A percentile compares a stretch with the other conserved stretches of the same genome.
These are phyloP conservation scores for Ageneiosus marmoratus DNA, from an alignment of 2,113 vertebrate species.

Conservation along the genomic window DNA sequence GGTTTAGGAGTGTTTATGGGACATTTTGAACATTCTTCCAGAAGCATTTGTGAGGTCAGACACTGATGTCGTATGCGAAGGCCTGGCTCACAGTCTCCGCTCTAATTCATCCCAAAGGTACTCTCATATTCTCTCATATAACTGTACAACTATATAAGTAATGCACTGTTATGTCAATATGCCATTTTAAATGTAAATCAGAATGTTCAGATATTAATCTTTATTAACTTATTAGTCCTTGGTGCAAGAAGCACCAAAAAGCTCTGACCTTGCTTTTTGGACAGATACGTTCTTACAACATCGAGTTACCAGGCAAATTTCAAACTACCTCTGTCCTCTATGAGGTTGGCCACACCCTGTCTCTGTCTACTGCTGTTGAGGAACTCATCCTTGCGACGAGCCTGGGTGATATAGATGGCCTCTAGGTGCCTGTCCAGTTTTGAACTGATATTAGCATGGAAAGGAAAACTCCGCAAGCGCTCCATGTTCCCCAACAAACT, in stretches of 20 bases:
- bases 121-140: too few relatives aligned
- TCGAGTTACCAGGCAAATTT: background rate
- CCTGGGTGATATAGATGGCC: slow-evolving; percentile 63
- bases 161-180: too few relatives aligned
- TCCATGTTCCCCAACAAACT: slow-evolving; percentile 71
- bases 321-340: slow-evolving; percentile 66
- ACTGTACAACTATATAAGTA: too few relatives aligned
- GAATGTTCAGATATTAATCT: too few relatives aligned
- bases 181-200: too few relatives aligned
- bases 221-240: too few relatives aligned
- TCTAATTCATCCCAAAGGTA: background rate
- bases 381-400: slow-evolving; percentile 64
- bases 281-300: background rate
- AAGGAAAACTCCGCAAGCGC: slow-evolving; percentile 55
- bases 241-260: too few relatives aligned
- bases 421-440: slow-evolving; percentile 65
- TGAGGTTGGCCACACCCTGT: slow-evolving; percentile 55
- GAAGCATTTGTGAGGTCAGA: too few relatives aligned
- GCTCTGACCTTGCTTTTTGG: background rate
- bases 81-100: too few relatives aligned
- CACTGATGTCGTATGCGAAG: too few relatives aligned
- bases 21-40: too few relatives aligned
- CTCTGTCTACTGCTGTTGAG: slow-evolving; percentile 60
- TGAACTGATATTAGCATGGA: slow-evolving; percentile 64
- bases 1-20: too few relatives aligned